Evolutionary conservation across 2,888 invertebrate genomes (phyloP), one percentile per base, ranked within the genome.

Genomic region (Ophioninae sp.): DNA sequence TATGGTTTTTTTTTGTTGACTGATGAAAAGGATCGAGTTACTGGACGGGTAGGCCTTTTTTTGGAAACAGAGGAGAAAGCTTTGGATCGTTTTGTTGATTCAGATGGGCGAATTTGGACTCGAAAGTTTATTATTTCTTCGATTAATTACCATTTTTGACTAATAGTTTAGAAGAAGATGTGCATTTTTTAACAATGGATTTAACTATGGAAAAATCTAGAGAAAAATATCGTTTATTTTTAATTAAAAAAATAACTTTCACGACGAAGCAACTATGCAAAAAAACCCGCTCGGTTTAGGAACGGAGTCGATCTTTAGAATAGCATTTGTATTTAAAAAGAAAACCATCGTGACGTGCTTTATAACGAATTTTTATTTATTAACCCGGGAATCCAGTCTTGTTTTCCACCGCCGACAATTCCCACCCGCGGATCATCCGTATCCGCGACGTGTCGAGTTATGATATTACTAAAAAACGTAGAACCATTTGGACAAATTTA

Each of bases 341-440:
- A 30, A 41, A 41, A 50, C 50, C 50, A 50, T 17, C 2, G 17
- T 50, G 17, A 50, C 50, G 50, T 13, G 50, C 17, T 50, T 50
- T n/a, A 62, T 62, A 64, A 37, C 39, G 65, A 65, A 65, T 65
- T 10, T 65, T 65, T 65, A 65, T 65, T 65, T 65, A 65, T 65
- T 65, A 65, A 65, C 65, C 65, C 65, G 39, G 39, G 20, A 39
- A 65, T 65, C 39, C 39, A 65, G 39, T 39, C 50, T 50, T 50
- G 50, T 10, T 17, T 50, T 17, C 50, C 50, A 21, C 21, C 21
- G 44, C 21, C 17, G 30, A 57, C 13, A 50, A 50, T 50, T 17
- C 17, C 17, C 50, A 50, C 17, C 50, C 50, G n/a, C 8, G 64
- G 39, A 65, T n/a, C 6, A 39, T 39, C 39, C 39, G n/a, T 41